These are phyloP conservation scores for Hapalemur alaotrensis DNA, from an alignment of 2,797 vertebrate genomes.

Conservation along the genomic window DNA sequence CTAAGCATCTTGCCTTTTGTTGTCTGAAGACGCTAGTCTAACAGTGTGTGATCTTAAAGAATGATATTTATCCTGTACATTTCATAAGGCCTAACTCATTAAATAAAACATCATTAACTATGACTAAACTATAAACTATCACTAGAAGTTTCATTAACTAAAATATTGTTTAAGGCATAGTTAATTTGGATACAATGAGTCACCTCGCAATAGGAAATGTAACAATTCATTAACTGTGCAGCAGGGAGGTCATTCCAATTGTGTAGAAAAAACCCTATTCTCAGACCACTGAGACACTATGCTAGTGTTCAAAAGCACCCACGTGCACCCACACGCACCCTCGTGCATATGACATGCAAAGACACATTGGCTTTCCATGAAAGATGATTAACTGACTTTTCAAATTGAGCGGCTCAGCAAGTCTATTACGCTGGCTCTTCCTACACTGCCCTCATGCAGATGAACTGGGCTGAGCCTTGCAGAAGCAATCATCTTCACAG, in stretches of 20 bases:
- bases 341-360: not conserved
- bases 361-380: rapidly evolving
- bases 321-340: not conserved
- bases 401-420: not conserved
- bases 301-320: not conserved
- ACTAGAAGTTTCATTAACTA: not conserved
- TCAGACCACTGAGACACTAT: not conserved
- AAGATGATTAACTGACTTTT: not conserved
- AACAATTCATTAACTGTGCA: not conserved
- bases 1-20: not conserved
- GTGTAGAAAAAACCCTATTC: not conserved
- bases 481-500: not conserved
- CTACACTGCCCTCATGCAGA: not conserved
- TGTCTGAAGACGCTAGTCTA: not conserved
- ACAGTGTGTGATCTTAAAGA: not conserved
- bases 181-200: not conserved
- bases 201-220: rapidly evolving
- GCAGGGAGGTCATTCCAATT: not conserved
- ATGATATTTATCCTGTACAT: not conserved
- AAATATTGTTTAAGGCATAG: not conserved
- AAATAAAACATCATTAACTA: not conserved
- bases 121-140: not conserved
- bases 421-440: not conserved
- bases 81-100: not conserved
- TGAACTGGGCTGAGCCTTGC: not conserved